Evolutionary conservation across 2,797 vertebrate species (phyloP).

Genomic region (Triplophysa yarkandensis): DNA sequence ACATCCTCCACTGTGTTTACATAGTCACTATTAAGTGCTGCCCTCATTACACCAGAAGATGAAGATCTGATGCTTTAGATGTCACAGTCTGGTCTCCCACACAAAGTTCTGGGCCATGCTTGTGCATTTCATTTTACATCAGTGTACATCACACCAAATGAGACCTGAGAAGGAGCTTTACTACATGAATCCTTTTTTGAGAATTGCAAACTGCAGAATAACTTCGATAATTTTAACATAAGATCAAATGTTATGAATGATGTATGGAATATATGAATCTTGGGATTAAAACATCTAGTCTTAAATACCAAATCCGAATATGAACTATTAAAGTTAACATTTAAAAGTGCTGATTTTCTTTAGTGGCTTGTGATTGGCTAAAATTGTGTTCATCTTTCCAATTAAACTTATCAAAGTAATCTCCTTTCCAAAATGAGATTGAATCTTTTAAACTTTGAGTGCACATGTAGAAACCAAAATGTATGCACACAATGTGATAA

Average conservation of each 20-base stretch:
- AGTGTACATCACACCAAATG: conserved; percentile 15
- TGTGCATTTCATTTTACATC: conserved; percentile 33
- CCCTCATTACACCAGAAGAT: conserved; percentile 35
- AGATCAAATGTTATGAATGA: too few species aligned
- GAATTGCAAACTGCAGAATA: not conserved
- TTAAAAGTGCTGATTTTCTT: not conserved
- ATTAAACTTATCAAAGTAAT: too few species aligned
- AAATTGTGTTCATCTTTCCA: not conserved
- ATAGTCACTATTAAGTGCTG: conserved; percentile 28
- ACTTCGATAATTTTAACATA: conserved; percentile 5
- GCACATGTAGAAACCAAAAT: not conserved
- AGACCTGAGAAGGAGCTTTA: conserved; percentile 10
- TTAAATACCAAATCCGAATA: too few species aligned
- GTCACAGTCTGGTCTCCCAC: conserved; percentile 39
- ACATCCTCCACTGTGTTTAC: conserved; percentile 33
- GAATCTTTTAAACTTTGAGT: not conserved
- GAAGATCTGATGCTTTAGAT: conserved; percentile 8
- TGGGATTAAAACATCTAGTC: too few species aligned
- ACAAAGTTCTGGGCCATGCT: conserved; percentile 2
- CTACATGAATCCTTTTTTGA: too few species aligned
- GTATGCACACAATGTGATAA: too few species aligned
- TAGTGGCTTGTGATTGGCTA: not conserved
- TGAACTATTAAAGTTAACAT: not conserved
- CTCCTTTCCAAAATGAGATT: not conserved
- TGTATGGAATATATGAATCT: too few species aligned